These are phyloP conservation scores for Sarcophaga rosellei DNA, from an alignment of 2,888 invertebrate species.

Conservation along the genomic window DNA sequence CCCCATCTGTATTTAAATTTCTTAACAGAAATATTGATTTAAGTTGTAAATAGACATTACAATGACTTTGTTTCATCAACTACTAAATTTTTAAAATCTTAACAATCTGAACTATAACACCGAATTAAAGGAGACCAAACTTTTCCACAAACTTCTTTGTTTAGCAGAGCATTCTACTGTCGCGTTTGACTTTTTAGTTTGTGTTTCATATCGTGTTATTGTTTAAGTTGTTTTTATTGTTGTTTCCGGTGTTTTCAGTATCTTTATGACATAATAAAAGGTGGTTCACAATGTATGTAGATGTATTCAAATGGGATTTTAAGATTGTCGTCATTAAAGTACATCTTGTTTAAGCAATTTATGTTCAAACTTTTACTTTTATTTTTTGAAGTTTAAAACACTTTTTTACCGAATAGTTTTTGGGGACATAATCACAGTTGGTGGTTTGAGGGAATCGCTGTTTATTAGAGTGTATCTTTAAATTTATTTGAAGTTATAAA, in stretches of 20 bases:
- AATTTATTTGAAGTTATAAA: too few species aligned
- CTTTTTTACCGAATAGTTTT: neutral
- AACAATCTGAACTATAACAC: too few species aligned
- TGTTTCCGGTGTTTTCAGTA: slow-evolving; percentile 41
- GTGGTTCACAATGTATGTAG: slow-evolving; percentile 16
- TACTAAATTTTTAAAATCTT: too few species aligned
- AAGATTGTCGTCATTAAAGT: neutral
- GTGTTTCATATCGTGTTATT: slow-evolving; percentile 7
- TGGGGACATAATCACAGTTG: neutral
- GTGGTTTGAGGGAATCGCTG: neutral
- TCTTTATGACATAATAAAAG: slow-evolving; percentile 50
- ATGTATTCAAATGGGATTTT: neutral
- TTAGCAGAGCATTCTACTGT: too few species aligned
- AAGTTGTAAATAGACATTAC: too few species aligned
- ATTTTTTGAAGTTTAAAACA: neutral
- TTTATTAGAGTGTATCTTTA: too few species aligned
- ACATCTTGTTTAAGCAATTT: slow-evolving; percentile 26
- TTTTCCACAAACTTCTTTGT: neutral
- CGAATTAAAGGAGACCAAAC: neutral
- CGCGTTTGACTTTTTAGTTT: too few species aligned
- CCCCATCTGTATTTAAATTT: too few species aligned
- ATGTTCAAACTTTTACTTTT: neutral
- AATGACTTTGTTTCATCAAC: too few species aligned
- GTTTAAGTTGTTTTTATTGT: slow-evolving; percentile 40
- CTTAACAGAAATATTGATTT: too few species aligned